These are phyloP conservation scores for Amphiprion ocellaris DNA, from an alignment of 2,113 vertebrate genomes.

Conservation along the genomic window DNA sequence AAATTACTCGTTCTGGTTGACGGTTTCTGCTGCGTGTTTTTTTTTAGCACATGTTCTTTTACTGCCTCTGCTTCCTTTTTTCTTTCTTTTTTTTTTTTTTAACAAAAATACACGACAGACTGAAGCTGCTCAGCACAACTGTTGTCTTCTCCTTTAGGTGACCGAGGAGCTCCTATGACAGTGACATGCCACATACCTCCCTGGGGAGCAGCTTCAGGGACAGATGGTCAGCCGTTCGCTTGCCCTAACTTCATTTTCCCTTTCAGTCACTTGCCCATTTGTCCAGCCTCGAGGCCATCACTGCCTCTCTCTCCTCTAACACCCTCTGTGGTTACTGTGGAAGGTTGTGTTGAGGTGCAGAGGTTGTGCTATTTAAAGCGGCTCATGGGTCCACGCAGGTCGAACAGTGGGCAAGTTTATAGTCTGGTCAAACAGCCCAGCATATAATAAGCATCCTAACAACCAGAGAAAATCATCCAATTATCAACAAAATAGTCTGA, in stretches of 20 bases:
- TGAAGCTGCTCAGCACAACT: neutral
- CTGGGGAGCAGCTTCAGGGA: conserved; percentile 2
- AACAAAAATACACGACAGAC: neutral
- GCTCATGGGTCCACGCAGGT: conserved; percentile 22
- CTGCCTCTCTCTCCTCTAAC: conserved; percentile 8
- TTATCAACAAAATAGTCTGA: conserved; percentile 28
- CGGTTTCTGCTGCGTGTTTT: neutral
- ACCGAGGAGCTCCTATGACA: conserved; percentile 13
- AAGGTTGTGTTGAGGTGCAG: conserved; percentile 56
- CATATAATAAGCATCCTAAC: conserved; percentile 24
- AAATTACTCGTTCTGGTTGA: neutral
- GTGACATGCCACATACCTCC: neutral
- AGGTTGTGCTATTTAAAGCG: conserved; percentile 61
- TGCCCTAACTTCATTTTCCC: conserved; percentile 18
- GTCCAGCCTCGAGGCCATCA: conserved; percentile 1
- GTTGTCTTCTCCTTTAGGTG: conserved; percentile 5
- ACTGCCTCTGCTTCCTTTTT: neutral
- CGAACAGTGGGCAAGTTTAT: conserved; percentile 23
- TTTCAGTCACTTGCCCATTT: conserved; percentile 19
- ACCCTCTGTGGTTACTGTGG: conserved; percentile 25
- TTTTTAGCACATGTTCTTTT: conserved; percentile 2
- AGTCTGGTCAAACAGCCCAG: conserved; percentile 9
- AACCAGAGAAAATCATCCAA: conserved; percentile 7
- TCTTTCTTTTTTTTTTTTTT: neutral
- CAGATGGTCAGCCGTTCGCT: conserved; percentile 12